These are phyloP conservation scores for Volucella zonaria DNA, from an alignment of 2,888 invertebrate species.

Conservation along the genomic window DNA sequence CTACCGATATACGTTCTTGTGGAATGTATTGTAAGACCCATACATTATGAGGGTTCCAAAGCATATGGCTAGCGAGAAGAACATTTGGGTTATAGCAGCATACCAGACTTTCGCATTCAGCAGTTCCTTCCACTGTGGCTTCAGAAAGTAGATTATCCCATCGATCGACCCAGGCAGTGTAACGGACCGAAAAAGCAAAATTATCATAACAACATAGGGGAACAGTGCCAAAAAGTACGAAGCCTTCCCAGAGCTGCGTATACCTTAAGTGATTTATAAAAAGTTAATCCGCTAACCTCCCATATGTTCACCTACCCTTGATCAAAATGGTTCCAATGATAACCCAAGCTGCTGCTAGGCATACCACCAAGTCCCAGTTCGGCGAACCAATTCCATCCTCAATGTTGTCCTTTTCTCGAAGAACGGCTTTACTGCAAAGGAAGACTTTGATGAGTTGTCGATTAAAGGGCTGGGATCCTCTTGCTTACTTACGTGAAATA, in stretches of 20 bases:
- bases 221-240: conserved; percentile 89
- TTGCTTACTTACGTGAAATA: conserved; percentile 81
- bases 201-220: conserved; percentile 86
- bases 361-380: conserved; percentile 84
- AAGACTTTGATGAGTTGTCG: not conserved
- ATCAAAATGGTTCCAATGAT: conserved; percentile 84
- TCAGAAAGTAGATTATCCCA: conserved; percentile 86
- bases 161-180: conserved; percentile 85
- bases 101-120: conserved; percentile 84
- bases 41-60: conserved; percentile 86
- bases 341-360: conserved; percentile 84
- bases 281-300: not conserved
- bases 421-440: conserved; percentile 82
- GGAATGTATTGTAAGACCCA: conserved; percentile 86
- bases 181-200: conserved; percentile 84
- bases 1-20: conserved; percentile 85
- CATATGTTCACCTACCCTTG: conserved; percentile 80
- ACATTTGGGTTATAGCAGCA: conserved; percentile 86
- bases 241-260: conserved; percentile 83
- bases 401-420: conserved; percentile 83
- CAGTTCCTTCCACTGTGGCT: conserved; percentile 85
- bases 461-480: not conserved
- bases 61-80: conserved; percentile 86
- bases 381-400: conserved; percentile 84
- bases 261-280: conserved; percentile 38